A percentile compares a stretch with the other conserved stretches of the same genome.
Evolutionary conservation across 2,113 vertebrate genomes (phyloP).

Genomic region (Bubalus kerabau): DNA sequence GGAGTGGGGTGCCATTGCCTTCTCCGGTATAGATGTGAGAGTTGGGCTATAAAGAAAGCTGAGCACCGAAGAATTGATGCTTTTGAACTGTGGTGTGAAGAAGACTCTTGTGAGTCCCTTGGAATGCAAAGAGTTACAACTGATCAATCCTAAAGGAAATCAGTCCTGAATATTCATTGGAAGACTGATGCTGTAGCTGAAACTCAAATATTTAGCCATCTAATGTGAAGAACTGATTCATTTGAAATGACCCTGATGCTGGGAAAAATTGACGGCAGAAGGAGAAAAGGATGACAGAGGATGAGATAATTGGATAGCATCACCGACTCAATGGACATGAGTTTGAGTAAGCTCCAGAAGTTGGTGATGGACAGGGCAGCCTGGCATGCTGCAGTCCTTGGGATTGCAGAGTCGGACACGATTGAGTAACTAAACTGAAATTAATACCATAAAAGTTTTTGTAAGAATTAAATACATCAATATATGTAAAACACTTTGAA

Average conservation of each 20-base stretch:
- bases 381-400: not conserved
- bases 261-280: not conserved
- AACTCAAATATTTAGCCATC: not conserved
- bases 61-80: not conserved
- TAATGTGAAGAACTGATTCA: not conserved
- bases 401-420: fast-evolving
- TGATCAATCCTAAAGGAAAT: not conserved
- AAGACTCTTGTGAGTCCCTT: not conserved
- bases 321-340: not conserved
- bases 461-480: not conserved
- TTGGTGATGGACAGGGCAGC: not conserved
- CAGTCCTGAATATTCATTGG: not conserved
- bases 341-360: not conserved
- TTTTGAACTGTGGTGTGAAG: not conserved
- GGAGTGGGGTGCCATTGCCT: too few relatives aligned
- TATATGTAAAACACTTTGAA: not conserved
- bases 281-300: not conserved
- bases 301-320: not conserved
- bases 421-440: not conserved
- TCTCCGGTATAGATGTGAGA: not conserved
- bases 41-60: not conserved
- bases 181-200: not conserved
- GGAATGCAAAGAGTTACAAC: not conserved
- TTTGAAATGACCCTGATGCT: not conserved
- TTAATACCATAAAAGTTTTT: not conserved